phyloP scores from a whole-genome alignment of 2,797 vertebrate species.

The Podargus strigoides region DNA sequence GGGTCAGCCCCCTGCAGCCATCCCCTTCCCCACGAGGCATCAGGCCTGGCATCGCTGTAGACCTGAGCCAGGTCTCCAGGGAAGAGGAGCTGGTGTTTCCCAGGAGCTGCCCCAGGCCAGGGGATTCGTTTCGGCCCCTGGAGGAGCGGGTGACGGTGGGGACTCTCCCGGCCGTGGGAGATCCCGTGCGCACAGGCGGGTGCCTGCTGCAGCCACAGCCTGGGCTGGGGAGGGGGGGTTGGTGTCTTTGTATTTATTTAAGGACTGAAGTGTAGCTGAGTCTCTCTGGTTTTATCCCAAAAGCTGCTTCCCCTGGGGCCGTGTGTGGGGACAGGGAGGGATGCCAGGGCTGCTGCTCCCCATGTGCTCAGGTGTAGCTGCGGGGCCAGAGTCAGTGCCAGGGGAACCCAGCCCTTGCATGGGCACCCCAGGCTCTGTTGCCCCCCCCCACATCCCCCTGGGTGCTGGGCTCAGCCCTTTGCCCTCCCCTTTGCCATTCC shows the following conservation, averaged over 20 bases:
- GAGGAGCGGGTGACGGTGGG: not conserved
- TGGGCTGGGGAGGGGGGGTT: not conserved
- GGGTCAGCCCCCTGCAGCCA: not conserved
- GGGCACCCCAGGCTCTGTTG: not conserved
- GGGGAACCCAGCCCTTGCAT: not conserved
- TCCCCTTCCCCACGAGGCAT: not conserved
- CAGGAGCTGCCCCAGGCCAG: not conserved
- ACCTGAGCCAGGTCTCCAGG: not conserved
- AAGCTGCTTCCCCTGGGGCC: not conserved
- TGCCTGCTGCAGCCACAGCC: not conserved
- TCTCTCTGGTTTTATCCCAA: not conserved
- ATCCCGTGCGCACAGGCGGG: not conserved
- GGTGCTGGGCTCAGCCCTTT: not conserved
- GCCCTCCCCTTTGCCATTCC: not conserved
- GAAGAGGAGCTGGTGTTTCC: not conserved
- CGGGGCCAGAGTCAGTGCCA: not conserved
- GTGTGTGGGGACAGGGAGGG: rapidly evolving
- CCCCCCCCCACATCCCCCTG: not conserved
- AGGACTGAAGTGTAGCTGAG: constrained; percentile 47
- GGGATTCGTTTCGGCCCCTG: not conserved
- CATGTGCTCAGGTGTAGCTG: rapidly evolving
- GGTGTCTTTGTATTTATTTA: constrained; percentile 60
- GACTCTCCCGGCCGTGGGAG: not conserved
- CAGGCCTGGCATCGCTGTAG: not conserved
- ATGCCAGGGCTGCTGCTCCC: not conserved